Percentiles rank a stretch among this genome's conserved stretches.
Evolutionary conservation across 2,888 invertebrate species (phyloP).

Genomic region (Diloba caeruleocephala): DNA sequence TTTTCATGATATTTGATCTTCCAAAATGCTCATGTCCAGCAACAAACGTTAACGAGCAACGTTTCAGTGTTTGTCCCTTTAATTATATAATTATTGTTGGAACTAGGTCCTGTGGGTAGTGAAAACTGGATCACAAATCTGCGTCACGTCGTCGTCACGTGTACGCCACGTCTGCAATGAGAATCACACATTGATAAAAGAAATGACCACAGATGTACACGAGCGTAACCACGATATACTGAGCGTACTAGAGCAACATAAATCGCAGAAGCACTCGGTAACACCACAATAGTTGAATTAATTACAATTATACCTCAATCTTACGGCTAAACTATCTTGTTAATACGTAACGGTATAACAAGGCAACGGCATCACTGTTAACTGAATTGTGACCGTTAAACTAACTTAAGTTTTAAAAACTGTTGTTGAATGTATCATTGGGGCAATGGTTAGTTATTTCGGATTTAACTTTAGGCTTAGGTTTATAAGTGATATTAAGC

Average conservation of each 20-base stretch:
- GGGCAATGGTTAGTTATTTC: conserved; percentile 20
- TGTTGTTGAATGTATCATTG: conserved; percentile 22
- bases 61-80: too few species aligned
- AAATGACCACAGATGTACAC: conserved; percentile 16
- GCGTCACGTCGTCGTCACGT: too few species aligned
- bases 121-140: too few species aligned
- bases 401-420: conserved; percentile 33
- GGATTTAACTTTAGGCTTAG: too few species aligned
- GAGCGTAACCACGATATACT: conserved; percentile 32
- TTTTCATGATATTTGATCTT: too few species aligned
- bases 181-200: background rate
- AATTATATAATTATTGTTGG: too few species aligned
- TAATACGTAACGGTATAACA: conserved; percentile 50
- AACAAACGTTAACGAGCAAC: too few species aligned
- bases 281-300: conserved; percentile 46
- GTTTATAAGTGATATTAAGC: too few species aligned
- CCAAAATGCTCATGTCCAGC: too few species aligned
- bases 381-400: conserved; percentile 52
- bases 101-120: too few species aligned
- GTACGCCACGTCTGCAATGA: too few species aligned
- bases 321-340: conserved; percentile 50
- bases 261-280: conserved; percentile 21
- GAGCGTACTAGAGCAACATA: conserved; percentile 35
- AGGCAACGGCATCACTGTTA: conserved; percentile 49
- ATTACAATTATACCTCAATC: conserved; percentile 53